These are phyloP conservation scores for Odontesthes bonariensis DNA, from an alignment of 2,113 vertebrate genomes.

Conservation along the genomic window DNA sequence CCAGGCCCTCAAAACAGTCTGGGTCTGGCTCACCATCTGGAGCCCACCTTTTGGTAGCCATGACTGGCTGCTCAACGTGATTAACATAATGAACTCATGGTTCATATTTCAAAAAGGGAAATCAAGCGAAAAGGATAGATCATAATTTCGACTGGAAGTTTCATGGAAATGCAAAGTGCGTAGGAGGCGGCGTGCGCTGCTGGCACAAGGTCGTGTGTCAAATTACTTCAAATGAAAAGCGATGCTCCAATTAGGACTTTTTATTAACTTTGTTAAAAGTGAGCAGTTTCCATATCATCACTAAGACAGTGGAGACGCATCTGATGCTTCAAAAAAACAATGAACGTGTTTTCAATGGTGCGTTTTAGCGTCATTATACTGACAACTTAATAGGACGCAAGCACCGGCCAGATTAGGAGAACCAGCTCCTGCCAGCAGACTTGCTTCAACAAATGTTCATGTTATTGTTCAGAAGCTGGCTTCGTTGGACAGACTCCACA, in stretches of 20 bases:
- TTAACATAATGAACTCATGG: slow-evolving; percentile 15
- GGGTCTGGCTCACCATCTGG: slow-evolving; percentile 34
- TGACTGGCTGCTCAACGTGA: slow-evolving; percentile 12
- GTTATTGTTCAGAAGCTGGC: neutral
- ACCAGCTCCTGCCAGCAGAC: slow-evolving; percentile 21
- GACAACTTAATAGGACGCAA: slow-evolving; percentile 26
- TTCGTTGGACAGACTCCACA: neutral
- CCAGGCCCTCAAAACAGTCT: neutral
- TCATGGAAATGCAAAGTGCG: slow-evolving; percentile 20
- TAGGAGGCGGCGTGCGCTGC: neutral
- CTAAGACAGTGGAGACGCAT: slow-evolving; percentile 3
- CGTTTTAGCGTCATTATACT: slow-evolving; percentile 11
- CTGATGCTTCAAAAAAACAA: neutral
- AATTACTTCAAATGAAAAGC: slow-evolving; percentile 45
- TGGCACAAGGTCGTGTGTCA: slow-evolving; percentile 22
- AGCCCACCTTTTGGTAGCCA: slow-evolving; percentile 36
- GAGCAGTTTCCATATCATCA: neutral
- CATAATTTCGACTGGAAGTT: slow-evolving; percentile 21
- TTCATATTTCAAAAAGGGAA: slow-evolving; percentile 17
- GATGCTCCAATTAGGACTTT: slow-evolving; percentile 25
- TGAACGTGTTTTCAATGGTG: slow-evolving; percentile 12
- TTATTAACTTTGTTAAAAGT: slow-evolving; percentile 32
- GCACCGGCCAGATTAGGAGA: slow-evolving; percentile 20
- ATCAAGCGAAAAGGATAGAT: slow-evolving; percentile 11
- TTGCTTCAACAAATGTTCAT: neutral